Conservation (phyloP, 2,888 invertebrate genomes). For the Noctua janthe region DNA sequence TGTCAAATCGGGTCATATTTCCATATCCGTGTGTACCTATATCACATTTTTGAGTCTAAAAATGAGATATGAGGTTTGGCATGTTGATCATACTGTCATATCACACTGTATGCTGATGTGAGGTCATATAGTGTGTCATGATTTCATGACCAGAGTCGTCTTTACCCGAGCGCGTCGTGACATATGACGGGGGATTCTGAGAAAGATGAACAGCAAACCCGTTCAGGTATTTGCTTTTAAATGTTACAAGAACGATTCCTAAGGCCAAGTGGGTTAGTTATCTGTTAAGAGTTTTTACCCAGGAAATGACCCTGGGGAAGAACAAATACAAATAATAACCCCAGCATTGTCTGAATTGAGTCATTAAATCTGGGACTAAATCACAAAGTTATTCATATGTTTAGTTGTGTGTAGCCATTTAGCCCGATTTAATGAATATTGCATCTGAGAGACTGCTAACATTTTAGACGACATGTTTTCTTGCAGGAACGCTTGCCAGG, state of each 20-base stretch:
- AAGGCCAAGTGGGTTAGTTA: slow-evolving; percentile 13
- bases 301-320: neutral
- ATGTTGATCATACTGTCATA: neutral
- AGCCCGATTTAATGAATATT: slow-evolving; percentile 9
- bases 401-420: neutral
- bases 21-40: slow-evolving; percentile 13
- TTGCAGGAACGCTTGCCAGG: neutral
- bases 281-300: slow-evolving; percentile 6
- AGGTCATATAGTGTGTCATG: neutral
- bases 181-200: slow-evolving; percentile 20
- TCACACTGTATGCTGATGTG: neutral
- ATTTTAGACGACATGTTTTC: neutral
- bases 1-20: slow-evolving; percentile 16
- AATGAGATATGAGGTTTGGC: neutral
- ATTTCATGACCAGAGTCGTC: neutral
- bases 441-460: neutral
- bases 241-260: slow-evolving; percentile 21
- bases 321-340: slow-evolving; percentile 10
- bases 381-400: neutral
- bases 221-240: slow-evolving; percentile 17
- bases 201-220: slow-evolving; percentile 10
- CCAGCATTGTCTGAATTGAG: slow-evolving; percentile 12
- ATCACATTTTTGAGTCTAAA: neutral
- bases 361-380: slow-evolving; percentile 11
- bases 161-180: slow-evolving; percentile 17